Conservation (phyloP, 2,888 invertebrate species). For the Chelonus formosanus region DNA sequence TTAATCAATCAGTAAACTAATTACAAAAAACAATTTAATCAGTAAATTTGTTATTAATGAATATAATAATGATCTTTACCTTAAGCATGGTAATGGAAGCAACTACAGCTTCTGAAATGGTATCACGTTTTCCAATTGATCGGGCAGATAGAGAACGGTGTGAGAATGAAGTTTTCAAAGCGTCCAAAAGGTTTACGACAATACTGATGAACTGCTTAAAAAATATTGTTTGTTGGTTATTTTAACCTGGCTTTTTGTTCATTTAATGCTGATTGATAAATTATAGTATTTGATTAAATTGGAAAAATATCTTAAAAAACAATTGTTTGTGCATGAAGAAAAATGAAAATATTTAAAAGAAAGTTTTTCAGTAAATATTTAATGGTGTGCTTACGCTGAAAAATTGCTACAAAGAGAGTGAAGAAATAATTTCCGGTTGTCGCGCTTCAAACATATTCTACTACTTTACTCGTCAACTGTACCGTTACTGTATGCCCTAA, state of each 20-base stretch:
- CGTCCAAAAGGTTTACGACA: slow-evolving; percentile 89
- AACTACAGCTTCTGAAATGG: slow-evolving; percentile 88
- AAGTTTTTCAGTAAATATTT: background rate
- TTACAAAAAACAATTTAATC: background rate
- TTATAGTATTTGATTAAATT: too few species aligned
- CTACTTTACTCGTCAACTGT: slow-evolving; percentile 16
- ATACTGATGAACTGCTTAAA: slow-evolving; percentile 85
- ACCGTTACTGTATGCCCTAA: background rate
- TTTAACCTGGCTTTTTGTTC: too few species aligned
- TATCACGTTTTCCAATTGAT: slow-evolving; percentile 85
- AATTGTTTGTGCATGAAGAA: background rate
- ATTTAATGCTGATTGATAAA: too few species aligned
- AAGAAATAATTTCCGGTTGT: slow-evolving; percentile 5
- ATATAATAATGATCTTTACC: slow-evolving; percentile 52
- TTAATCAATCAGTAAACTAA: background rate
- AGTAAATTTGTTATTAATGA: background rate
- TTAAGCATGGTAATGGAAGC: slow-evolving; percentile 90
- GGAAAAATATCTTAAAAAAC: too few species aligned
- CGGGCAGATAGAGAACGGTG: slow-evolving; percentile 87
- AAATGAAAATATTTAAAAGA: background rate
- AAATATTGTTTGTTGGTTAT: too few species aligned
- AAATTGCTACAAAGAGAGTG: slow-evolving; percentile 1
- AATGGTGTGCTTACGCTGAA: background rate
- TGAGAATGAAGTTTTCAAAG: slow-evolving; percentile 91
- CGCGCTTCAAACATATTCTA: background rate